Conservation (phyloP, 2,888 invertebrate genomes). For the Noctua janthina region DNA sequence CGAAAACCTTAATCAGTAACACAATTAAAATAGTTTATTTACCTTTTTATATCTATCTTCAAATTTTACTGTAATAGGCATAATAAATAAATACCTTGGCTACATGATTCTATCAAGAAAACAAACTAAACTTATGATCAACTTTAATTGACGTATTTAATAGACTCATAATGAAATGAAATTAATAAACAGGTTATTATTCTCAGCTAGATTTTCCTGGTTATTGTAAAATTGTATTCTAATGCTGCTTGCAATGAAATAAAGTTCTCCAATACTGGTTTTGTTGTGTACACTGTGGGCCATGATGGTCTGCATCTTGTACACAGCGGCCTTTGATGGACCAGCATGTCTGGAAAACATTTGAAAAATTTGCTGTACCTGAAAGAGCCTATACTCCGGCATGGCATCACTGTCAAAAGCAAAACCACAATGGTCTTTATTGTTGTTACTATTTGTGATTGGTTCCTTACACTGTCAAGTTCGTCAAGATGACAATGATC, state of each 20-base stretch:
- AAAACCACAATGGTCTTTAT: too few species aligned
- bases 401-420: neutral
- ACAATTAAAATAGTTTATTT: neutral
- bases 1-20: neutral
- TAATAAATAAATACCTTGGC: slow-evolving; percentile 10
- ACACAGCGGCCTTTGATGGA: neutral
- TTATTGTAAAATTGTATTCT: slow-evolving; percentile 14
- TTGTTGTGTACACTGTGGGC: neutral
- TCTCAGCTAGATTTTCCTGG: slow-evolving; percentile 38
- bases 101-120: slow-evolving; percentile 21
- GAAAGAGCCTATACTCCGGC: too few species aligned
- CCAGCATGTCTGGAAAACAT: neutral
- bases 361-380: neutral
- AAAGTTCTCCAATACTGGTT: neutral
- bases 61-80: neutral
- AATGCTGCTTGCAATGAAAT: neutral
- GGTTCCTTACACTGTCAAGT: too few species aligned
- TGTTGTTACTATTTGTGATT: too few species aligned
- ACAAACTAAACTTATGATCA: neutral
- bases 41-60: neutral
- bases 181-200: slow-evolving; percentile 13
- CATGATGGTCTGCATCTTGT: neutral
- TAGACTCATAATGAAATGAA: neutral
- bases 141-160: neutral
- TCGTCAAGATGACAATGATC: too few species aligned